Evolutionary conservation across 2,888 invertebrate genomes (phyloP).

Genomic region (Octodonta nipae): DNA sequence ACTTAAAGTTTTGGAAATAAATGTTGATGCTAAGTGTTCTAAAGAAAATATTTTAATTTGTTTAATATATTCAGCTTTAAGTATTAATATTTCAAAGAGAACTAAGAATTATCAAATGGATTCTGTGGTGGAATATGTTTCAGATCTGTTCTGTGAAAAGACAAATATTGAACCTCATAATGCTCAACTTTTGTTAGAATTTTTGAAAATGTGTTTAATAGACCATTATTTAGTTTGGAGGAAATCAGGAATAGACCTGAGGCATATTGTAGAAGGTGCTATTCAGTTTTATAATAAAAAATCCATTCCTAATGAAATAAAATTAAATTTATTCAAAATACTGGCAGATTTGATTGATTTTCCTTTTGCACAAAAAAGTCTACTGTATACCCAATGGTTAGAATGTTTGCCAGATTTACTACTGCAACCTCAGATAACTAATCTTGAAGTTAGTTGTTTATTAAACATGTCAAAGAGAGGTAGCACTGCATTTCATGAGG

Average conservation of each 20-base stretch:
- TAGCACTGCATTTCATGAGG: not conserved
- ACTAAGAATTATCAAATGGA: conserved; percentile 31
- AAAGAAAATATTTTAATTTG: conserved; percentile 43
- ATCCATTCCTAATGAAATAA: not conserved
- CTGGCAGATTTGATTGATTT: not conserved
- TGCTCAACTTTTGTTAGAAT: conserved; percentile 15
- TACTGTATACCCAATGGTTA: not conserved
- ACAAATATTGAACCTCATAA: conserved; percentile 14
- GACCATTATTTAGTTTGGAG: conserved; percentile 19
- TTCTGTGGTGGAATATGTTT: no score
- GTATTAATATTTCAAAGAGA: conserved; percentile 34
- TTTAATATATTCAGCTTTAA: conserved; percentile 40
- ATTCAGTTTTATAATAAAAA: not conserved
- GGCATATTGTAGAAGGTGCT: not conserved
- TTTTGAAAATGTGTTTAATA: conserved; percentile 17
- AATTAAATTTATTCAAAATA: not conserved
- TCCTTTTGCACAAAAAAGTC: not conserved
- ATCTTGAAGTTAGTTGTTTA: not conserved
- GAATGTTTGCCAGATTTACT: not conserved
- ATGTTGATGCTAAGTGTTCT: conserved; percentile 35
- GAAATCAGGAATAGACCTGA: conserved; percentile 10
- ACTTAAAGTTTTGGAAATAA: conserved; percentile 31
- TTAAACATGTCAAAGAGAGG: not conserved
- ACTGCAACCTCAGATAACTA: not conserved
- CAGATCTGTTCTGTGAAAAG: no score